A percentile compares a stretch with the other conserved stretches of the same genome.
phyloP scores from a whole-genome alignment of 2,113 vertebrate species.

The Geococcyx californianus region DNA sequence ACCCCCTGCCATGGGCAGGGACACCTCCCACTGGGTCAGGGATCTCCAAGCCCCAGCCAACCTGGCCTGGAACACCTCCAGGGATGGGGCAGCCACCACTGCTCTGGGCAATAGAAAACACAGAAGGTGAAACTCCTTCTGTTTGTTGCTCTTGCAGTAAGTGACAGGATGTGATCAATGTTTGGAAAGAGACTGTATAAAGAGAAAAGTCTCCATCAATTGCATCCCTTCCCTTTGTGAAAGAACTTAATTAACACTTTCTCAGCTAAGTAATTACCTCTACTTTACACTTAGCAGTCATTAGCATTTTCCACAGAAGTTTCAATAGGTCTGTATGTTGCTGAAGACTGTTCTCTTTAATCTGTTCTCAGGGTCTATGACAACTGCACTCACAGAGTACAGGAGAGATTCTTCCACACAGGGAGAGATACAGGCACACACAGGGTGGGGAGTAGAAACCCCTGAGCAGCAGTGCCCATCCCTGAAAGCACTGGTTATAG shows the following conservation, averaged over 20 bases:
- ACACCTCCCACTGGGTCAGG: too few species aligned
- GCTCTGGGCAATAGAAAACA: background rate
- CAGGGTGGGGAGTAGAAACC: background rate
- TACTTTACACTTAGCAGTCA: background rate
- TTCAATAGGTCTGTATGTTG: background rate
- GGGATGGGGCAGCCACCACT: too few species aligned
- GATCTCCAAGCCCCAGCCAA: too few species aligned
- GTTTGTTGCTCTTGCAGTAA: constrained; percentile 3
- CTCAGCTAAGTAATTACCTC: constrained; percentile 1
- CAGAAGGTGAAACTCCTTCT: background rate
- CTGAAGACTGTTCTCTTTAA: background rate
- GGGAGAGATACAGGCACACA: background rate
- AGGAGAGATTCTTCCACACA: background rate
- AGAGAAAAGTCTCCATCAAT: background rate
- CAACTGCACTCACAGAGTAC: background rate
- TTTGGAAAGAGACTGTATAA: background rate
- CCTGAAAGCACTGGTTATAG: background rate
- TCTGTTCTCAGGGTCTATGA: accelerated
- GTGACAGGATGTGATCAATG: constrained; percentile 8
- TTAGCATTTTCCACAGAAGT: background rate
- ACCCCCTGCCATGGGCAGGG: too few species aligned
- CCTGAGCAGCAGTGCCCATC: background rate
- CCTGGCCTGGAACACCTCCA: too few species aligned
- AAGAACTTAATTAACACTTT: constrained; percentile 30
- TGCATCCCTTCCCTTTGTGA: background rate